Base-by-base conservation (phyloP, 2,797 vertebrate genomes). In the Bovichtus diacanthus region DNA sequence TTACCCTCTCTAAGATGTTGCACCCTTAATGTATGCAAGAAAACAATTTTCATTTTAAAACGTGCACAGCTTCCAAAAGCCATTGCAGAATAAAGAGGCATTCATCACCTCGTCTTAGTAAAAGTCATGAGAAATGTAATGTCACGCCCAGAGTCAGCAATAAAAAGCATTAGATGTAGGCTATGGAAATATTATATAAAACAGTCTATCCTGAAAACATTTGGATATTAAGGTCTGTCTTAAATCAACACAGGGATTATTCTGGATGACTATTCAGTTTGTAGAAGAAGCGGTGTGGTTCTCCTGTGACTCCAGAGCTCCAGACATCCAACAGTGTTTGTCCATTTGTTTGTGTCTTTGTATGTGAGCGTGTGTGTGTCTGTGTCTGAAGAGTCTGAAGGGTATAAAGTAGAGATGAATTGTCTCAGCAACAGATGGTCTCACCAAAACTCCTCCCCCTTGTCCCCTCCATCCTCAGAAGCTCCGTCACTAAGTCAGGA, bases 351-450 rank as follows among this genome's bases (percentile, higher is more conserved):
- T 79, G 44, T 11, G 34, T 80, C 60, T 85, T 67, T 80, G 16
- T 70, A 29, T 65, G 29, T 1, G 63, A 31, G 76, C 6, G 43
- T 46, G 64, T 70, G 71, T 78, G 73, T 56, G 56, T 70, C 76
- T 76, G 70, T 66, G 72, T 76, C 65, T 46, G 73, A 83, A 78
- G 63, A 74, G 67, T 78, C 34, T 54, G 61, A 84, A 73, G 75
- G 85, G 50, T 80, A 79, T 68, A 61, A 90, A 87, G 83, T 65
- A 21, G 43, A 73, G 63, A 80, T 74, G 76, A 81, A 92, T 89
- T 88, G 90, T 92, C 71, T 87, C 78, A 65, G 85, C 92, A 95
- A 94, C 94, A 95, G 93, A 95, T 95, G 94, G 94, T 82, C 83
- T 36, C 67, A 72, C 72, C 77, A 81, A 79, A 84, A 76, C 90